Evolutionary conservation across 1,140 invertebrate genomes (phyloP), one percentile per base, ranked within the genome.

Genomic region (Macrobrachium rosenbergii): DNA sequence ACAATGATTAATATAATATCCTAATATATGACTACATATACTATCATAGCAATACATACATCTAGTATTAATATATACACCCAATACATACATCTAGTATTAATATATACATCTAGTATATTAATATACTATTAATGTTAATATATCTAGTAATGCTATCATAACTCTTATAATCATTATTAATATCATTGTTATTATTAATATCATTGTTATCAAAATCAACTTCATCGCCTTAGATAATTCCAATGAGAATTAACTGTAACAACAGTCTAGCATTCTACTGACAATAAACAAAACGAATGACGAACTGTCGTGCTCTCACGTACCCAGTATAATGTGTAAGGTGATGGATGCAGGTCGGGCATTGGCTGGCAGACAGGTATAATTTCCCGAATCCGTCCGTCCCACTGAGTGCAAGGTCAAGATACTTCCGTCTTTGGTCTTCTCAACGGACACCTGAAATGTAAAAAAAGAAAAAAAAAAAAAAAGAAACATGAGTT

Each of bases 301-400:
- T 21, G 2, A 6, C 19, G 28, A 14, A 12, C 14, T 73, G 28
- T 2, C 19, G 0, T 73, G 21, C 2, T 14, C 7, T 37, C 10
- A 60, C 69, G 8, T 73, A 83, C 82, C 82, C n/a, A 73, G 58
- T 75, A 83, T 83, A 59, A 83, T 83, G 58, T 83, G 82, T 59
- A 83, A 72, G n/a, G 82, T 83, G 82, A 83, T 83, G 69, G 82
- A 83, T 14, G 82, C 82, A 21, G 45, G 82, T 5, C 72, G 17
- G 21, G 82, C 67, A 52, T 83, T 75, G 67, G 82, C 67, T 14
- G 82, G 82, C 6, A 60, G 82, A 28, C 82, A 83, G 21, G 82
- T 83, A 37, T 83, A 83, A 60, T 83, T 83, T 5, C 82, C 82
- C 6, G 82, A 83, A 73, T 83, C 82, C 0, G 72, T 75, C 37